Evolutionary conservation across 2,113 vertebrate species (phyloP), one percentile per base, ranked within the genome.

Genomic region (Mesocricetus auratus): DNA sequence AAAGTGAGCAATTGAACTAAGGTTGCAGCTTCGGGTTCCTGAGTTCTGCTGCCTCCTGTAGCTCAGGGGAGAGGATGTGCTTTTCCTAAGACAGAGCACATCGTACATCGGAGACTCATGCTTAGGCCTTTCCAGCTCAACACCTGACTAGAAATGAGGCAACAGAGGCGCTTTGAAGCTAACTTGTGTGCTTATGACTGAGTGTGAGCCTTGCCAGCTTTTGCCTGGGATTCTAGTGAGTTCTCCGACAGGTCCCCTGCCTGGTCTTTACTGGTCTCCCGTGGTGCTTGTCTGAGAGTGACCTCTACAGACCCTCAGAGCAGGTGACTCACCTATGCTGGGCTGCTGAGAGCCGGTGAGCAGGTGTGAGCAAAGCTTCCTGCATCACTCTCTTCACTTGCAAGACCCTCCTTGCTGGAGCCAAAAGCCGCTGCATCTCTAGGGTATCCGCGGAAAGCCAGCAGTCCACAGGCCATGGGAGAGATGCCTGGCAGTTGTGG

Each of bases 351-450:
- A 97, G 88, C 5, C 95, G 94, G 74, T 42, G 86, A 13, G 12
- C 1, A 0, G 79, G 89, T 3, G 2, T 0, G 66, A 87, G 21
- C 4, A 93, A 71, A 0, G 17, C 45, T n/a, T 94, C 97, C 1
- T 53, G 93, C 0, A 1, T 29, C 9, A 22, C 86, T 88, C 26
- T 42, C 66, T 82, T 97, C 0, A 90, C 29, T 29, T 93, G 97
- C 86, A 97, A 95, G 91, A 96, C 97, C 47, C 78, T 58, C 0
- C 66, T 97, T 0, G 96, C 93, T 0, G 98, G 97, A 73, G 97
- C 53, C 2, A 98, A 56, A 58, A 98, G 97, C 29, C 98, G 98
- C 95, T 98, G 95, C 98, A 99, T 99, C 82, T 98, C 4, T 47
- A 36, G 47, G 75, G 81, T 68, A 69, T 33, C 3, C 31, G 0